Base-by-base conservation (phyloP, 2,888 invertebrate genomes). In the Andrena camellia region DNA sequence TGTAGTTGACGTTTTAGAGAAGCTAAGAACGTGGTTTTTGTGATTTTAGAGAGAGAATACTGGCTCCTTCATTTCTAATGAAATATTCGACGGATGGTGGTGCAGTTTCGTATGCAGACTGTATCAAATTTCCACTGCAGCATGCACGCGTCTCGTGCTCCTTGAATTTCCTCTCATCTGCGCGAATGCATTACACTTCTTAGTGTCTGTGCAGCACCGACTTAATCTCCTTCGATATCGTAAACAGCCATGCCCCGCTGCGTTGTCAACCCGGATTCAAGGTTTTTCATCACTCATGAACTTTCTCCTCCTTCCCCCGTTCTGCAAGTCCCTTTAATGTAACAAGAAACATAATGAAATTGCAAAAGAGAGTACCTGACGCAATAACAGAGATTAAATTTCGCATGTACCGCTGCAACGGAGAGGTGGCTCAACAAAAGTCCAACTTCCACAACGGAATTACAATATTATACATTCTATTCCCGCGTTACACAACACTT, bases 161-260 rank as follows among this genome's bases (percentile, higher is more conserved):
- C 52, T 33, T 7, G 78, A 75, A 78, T 67, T 67, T 67, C 60
- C 54, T 52, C 31, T 5, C 52, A 23, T 42, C 68, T 31, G 20
- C 52, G 23, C 17, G 62, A 42, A 52, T 31, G 75, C 64, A 57
- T 64, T 71, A 10, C 35, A n/a, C 26, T 10, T 35, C 20, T 10
- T 33, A 13, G 50, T 48, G 71, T 35, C 31, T 2, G 35, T n/a
- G 33, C 35, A 35, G 54, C 42, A 60, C 26, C 62, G 54, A 7
- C 54, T 73, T 85, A 78, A 81, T 85, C 68, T 50, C 64, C 67
- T 73, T 31, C 57, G 29, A 60, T 35, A 67, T 71, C 70, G 74
- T 68, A 67, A 85, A 84, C 62, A 67, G n/a, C 42, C 29, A 42
- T 10, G n/a, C 33, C 13, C 5, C n/a, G n/a, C 67, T 33, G 13